phyloP scores from a whole-genome alignment of 2,113 vertebrate species.

The Emydocephalus ijimae region DNA sequence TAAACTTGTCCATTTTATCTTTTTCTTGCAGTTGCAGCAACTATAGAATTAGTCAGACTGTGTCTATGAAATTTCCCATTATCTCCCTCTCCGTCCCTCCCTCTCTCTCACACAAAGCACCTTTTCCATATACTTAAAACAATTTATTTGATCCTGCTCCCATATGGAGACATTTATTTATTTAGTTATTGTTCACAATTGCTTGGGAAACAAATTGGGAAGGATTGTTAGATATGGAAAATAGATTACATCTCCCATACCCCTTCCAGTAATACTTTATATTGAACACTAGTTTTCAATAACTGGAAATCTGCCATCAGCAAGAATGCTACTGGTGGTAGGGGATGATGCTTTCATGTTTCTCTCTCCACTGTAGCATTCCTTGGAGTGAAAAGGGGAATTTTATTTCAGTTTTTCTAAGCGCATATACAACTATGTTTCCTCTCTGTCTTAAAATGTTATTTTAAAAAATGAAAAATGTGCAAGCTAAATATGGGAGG shows the following conservation, averaged over 20 bases:
- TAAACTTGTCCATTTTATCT: not conserved
- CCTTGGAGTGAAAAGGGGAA: not conserved
- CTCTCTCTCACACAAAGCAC: not conserved
- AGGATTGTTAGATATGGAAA: not conserved
- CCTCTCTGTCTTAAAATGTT: not conserved
- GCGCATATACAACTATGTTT: not conserved
- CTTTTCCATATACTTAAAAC: not conserved
- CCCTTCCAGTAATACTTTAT: not conserved
- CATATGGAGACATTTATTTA: not conserved
- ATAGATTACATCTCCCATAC: not conserved
- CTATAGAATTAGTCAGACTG: not conserved
- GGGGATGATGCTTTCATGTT: not conserved
- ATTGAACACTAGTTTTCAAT: not conserved
- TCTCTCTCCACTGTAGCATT: not conserved
- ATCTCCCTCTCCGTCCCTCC: no score
- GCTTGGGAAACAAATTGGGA: not conserved
- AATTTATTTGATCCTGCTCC: not conserved
- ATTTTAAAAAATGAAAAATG: not conserved
- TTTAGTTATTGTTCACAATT: not conserved
- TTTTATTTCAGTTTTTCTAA: not conserved
- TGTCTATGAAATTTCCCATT: not conserved
- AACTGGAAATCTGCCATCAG: not conserved
- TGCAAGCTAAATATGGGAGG: not conserved
- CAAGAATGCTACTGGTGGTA: not conserved
- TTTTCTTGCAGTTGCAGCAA: not conserved